phyloP scores from a whole-genome alignment of 2,888 invertebrate genomes.

The Dione juno region DNA sequence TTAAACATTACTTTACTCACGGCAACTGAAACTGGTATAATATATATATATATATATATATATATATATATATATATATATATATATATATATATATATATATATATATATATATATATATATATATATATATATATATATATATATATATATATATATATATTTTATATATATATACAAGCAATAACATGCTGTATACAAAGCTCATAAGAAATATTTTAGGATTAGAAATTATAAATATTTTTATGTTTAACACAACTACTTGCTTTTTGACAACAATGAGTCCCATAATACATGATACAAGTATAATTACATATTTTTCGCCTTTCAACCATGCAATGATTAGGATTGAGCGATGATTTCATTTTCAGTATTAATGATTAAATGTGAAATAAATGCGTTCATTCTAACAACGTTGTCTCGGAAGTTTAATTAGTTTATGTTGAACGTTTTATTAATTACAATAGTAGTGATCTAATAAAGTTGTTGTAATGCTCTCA shows the following conservation, averaged over 20 bases:
- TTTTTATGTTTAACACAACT: background rate
- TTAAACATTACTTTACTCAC: slow-evolving; percentile 43
- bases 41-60: too few relatives aligned
- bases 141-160: too few relatives aligned
- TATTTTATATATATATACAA: slow-evolving; percentile 2
- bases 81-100: too few relatives aligned
- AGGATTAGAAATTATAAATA: background rate
- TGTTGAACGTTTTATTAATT: slow-evolving; percentile 19
- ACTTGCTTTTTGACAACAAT: slow-evolving; percentile 30
- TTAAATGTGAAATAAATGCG: slow-evolving; percentile 36
- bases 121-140: too few relatives aligned
- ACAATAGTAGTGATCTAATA: slow-evolving; percentile 13
- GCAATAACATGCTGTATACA: background rate
- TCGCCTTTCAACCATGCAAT: slow-evolving; percentile 52
- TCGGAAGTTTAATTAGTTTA: slow-evolving; percentile 20
- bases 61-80: too few relatives aligned
- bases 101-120: too few relatives aligned
- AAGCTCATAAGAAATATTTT: background rate
- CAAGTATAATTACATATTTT: slow-evolving; percentile 55
- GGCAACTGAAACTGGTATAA: slow-evolving; percentile 6
- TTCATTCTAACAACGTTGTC: slow-evolving; percentile 3
- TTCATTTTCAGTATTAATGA: slow-evolving; percentile 71
- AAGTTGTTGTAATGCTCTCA: slow-evolving; percentile 23
- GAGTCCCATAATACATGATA: slow-evolving; percentile 33
- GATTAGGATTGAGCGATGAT: slow-evolving; percentile 60